Conservation (phyloP, 2,888 invertebrate genomes). For the Dolichopus griseipennis region DNA sequence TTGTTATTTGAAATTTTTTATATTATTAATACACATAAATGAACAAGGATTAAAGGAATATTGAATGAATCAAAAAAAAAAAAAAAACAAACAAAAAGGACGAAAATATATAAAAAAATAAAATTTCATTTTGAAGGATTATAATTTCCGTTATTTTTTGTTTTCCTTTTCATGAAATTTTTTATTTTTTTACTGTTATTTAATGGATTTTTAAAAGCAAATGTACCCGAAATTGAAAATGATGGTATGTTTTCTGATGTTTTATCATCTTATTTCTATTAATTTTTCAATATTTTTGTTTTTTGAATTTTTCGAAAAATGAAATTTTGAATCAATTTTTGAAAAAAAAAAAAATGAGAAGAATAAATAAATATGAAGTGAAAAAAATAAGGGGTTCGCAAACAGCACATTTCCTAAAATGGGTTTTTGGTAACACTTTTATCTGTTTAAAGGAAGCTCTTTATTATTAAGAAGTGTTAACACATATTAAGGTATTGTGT, state of each 20-base stretch:
- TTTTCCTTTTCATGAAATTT: background rate
- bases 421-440: no score
- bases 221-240: background rate
- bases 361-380: no score
- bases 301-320: no score
- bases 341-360: no score
- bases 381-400: no score
- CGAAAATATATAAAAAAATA: background rate
- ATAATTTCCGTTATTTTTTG: background rate
- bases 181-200: background rate
- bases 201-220: background rate
- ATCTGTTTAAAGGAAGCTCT: no score
- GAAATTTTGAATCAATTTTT: no score
- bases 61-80: background rate
- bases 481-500: no score
- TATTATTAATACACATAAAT: background rate
- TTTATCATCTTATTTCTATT: background rate
- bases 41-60: conserved; percentile 1
- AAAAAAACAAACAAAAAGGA: background rate
- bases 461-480: no score
- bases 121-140: background rate
- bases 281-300: background rate
- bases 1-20: background rate
- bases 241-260: background rate
- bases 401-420: no score